A percentile compares a stretch with the other conserved stretches of the same genome.
Conservation (phyloP, 2,888 invertebrate species). For the Leptopterna dolabrata region DNA sequence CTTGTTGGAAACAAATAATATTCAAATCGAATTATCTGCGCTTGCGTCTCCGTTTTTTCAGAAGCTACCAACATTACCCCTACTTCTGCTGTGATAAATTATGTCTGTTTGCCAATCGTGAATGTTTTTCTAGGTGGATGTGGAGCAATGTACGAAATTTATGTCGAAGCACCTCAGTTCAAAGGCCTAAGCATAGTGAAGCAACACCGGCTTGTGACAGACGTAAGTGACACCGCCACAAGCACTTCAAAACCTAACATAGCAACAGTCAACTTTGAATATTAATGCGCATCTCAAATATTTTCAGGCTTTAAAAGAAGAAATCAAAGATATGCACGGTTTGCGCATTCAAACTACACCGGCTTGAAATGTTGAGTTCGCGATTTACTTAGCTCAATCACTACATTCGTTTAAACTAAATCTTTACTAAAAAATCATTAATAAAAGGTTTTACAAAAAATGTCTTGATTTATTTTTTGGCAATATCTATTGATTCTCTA, state of each 20-base stretch:
- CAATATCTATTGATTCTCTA: constrained; percentile 52
- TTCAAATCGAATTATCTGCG: too few species aligned
- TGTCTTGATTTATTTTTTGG: constrained; percentile 30
- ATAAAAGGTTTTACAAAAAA: constrained; percentile 42
- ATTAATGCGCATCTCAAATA: neutral
- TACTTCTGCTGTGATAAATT: too few species aligned
- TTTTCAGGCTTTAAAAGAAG: constrained; percentile 74
- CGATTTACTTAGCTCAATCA: neutral
- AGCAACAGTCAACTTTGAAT: too few species aligned
- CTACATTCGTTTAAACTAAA: neutral
- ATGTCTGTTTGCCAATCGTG: too few species aligned
- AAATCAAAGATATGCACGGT: constrained; percentile 88
- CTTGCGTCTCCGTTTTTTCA: too few species aligned
- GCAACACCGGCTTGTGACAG: constrained; percentile 80
- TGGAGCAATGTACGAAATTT: constrained; percentile 83
- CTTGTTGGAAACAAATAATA: too few species aligned
- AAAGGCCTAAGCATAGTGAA: constrained; percentile 77
- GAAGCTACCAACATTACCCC: too few species aligned
- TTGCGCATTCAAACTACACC: constrained; percentile 77
- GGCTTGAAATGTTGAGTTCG: neutral
- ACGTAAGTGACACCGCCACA: constrained; percentile 66
- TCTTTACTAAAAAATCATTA: constrained; percentile 27
- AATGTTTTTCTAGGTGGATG: constrained; percentile 74
- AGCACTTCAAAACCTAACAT: too few species aligned
- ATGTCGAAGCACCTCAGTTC: constrained; percentile 78